A percentile compares a stretch with the other conserved stretches of the same genome.
Evolutionary conservation across 2,797 vertebrate species (phyloP).

Genomic region (Sebastes elongatus): DNA sequence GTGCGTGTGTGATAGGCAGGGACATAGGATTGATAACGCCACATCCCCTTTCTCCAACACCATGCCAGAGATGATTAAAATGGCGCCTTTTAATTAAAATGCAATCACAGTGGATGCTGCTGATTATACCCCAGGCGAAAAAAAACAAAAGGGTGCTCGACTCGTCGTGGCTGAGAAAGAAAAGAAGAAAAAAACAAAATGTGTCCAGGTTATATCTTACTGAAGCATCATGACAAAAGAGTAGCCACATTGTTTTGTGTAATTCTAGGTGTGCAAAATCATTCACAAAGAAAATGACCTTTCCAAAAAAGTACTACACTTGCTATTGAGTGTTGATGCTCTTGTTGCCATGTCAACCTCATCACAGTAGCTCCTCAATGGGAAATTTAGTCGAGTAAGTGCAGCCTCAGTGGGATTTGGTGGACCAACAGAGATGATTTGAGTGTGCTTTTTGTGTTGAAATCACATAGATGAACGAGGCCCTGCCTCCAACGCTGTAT

Average conservation of each 20-base stretch:
- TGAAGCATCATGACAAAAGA: slow-evolving; percentile 46
- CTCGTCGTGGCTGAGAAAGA: not conserved
- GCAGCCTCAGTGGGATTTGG: slow-evolving; percentile 5
- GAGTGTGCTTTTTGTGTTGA: not conserved
- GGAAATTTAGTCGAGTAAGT: not conserved
- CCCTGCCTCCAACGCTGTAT: no score
- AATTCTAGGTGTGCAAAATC: slow-evolving; percentile 14
- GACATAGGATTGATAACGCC: slow-evolving; percentile 66
- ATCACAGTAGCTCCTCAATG: slow-evolving; percentile 24
- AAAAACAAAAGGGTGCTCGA: slow-evolving; percentile 18
- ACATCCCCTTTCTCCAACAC: slow-evolving; percentile 56
- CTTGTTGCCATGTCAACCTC: slow-evolving; percentile 52
- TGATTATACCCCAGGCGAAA: slow-evolving; percentile 61
- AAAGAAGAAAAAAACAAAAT: not conserved
- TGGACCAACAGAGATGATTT: not conserved
- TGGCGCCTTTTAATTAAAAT: slow-evolving; percentile 79
- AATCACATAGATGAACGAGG: not conserved
- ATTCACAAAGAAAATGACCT: slow-evolving; percentile 46
- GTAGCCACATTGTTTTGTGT: not conserved
- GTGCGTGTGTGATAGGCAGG: slow-evolving; percentile 51
- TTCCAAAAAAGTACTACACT: not conserved
- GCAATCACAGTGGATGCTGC: slow-evolving; percentile 72
- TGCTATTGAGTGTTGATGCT: slow-evolving; percentile 27
- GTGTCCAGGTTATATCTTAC: slow-evolving; percentile 38
- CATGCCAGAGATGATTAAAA: slow-evolving; percentile 77